These are phyloP conservation scores for Marisa cornuarietis DNA, from an alignment of 1,140 invertebrate species.

Conservation along the genomic window DNA sequence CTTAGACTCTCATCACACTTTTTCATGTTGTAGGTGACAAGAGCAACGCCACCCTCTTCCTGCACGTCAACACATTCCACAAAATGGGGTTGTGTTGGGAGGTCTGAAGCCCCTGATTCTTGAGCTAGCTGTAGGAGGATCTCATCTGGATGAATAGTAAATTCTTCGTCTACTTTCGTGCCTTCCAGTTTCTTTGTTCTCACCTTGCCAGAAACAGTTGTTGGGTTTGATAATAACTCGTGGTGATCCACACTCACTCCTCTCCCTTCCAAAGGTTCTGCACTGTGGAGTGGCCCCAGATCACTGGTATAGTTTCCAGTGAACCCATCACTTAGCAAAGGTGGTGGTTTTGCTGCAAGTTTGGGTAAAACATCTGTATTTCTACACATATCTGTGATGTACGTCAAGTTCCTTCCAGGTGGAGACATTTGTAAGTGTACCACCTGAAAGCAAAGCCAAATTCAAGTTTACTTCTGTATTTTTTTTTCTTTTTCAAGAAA, in stretches of 20 bases:
- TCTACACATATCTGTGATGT: slow-evolving; percentile 14
- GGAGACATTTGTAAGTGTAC: slow-evolving; percentile 19
- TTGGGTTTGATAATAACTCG: too few relatives aligned
- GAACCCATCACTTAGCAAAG: too few relatives aligned
- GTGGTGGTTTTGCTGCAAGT: too few relatives aligned
- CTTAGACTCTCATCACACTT: slow-evolving; percentile 6
- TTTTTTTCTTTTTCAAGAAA: too few relatives aligned
- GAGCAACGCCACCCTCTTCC: slow-evolving; percentile 37
- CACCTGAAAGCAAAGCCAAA: slow-evolving; percentile 18
- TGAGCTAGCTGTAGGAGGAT: slow-evolving; percentile 43
- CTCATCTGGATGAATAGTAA: slow-evolving; percentile 31
- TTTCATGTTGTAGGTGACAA: slow-evolving; percentile 24
- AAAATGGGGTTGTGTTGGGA: background rate
- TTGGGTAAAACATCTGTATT: background rate
- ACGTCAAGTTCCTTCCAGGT: slow-evolving; percentile 9
- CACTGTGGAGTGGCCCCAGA: too few relatives aligned
- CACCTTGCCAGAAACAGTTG: too few relatives aligned
- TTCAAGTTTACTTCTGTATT: too few relatives aligned
- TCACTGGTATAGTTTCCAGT: too few relatives aligned
- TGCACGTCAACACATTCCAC: slow-evolving; percentile 29
- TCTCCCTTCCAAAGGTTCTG: too few relatives aligned
- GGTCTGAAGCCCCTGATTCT: slow-evolving; percentile 1
- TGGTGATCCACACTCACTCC: too few relatives aligned
- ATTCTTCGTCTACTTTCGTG: background rate
- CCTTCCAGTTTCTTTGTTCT: too few relatives aligned